Conservation (phyloP, 2,113 vertebrate species). For the Erythrocebus patas region DNA sequence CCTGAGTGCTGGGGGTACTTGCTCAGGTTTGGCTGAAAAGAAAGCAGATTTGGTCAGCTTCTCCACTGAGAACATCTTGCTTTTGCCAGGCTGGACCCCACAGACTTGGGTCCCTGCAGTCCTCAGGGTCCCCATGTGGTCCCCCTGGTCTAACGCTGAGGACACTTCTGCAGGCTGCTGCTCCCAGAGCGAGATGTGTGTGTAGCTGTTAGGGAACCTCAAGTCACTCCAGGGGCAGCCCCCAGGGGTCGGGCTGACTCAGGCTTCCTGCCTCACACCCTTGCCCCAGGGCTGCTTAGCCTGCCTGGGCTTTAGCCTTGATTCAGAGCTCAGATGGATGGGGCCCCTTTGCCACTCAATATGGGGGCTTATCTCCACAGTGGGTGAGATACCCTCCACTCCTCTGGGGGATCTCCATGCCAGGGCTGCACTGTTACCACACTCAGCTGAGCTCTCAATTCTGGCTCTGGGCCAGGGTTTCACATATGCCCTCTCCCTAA, state of each 20-base stretch:
- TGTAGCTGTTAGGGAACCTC: background rate
- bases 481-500: background rate
- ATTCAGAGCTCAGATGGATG: background rate
- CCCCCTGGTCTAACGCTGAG: background rate
- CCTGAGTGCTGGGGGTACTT: no score
- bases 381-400: background rate
- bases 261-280: background rate
- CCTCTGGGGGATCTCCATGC: background rate
- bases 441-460: background rate
- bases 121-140: background rate
- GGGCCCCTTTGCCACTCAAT: background rate
- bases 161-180: background rate
- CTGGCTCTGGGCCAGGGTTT: background rate
- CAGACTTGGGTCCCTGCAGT: no score
- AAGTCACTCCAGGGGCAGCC: background rate
- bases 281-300: background rate
- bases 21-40: no score
- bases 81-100: no score
- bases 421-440: background rate
- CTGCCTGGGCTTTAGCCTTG: background rate
- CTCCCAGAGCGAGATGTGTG: background rate
- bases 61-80: no score
- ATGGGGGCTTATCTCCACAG: background rate
- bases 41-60: background rate
- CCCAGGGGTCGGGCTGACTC: background rate